Base-by-base conservation (phyloP, 2,113 vertebrate genomes). In the Tapirus terrestris region DNA sequence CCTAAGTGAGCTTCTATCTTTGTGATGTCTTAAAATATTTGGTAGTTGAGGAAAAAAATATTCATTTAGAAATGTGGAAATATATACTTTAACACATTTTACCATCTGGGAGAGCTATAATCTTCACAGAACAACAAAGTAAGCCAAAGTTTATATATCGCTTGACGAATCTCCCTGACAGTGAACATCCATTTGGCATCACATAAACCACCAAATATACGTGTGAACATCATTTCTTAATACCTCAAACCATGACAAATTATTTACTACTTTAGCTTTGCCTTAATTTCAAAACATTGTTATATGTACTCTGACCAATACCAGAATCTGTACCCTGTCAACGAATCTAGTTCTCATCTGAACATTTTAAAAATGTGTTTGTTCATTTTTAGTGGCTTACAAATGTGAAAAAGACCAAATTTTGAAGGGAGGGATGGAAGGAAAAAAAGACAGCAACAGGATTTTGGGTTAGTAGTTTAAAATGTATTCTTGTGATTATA, bases 21-120 rank as follows among this genome's bases (percentile, higher is more conserved):
- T 72, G 33, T 75, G n/a, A 89, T 63, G 65, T 94, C 53, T 94
- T 93, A 91, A 96, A 97, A 86, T 89, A 89, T 92, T 95, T 97
- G 12, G 7, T 81, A 86, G 31, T 86, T 93, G 6, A 91, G 91
- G 58, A 60, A 81, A 88, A 95, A 58, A 60, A 39, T 51, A 63
- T 6, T 58, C 12, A 80, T 89, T 91, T 23, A 75, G 43, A 68
- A 6, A 96, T 93, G 58, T 96, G 20, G 61, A 94, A 94, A 95
- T 75, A 80, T 29, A 85, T 82, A 88, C n/a, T 73, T 92, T 68
- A 76, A 33, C 45, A 95, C 53, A 80, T 91, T 94, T 97, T 94
- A 92, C 36, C 48, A 86, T 86, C 20, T 96, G 72, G 56, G 21
- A 94, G 18, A 67, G 29, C 91, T 92, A 53, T 20, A 82, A 79